These are phyloP conservation scores for Phataginus tetradactyla DNA, from an alignment of 2,797 vertebrate genomes.

Conservation along the genomic window DNA sequence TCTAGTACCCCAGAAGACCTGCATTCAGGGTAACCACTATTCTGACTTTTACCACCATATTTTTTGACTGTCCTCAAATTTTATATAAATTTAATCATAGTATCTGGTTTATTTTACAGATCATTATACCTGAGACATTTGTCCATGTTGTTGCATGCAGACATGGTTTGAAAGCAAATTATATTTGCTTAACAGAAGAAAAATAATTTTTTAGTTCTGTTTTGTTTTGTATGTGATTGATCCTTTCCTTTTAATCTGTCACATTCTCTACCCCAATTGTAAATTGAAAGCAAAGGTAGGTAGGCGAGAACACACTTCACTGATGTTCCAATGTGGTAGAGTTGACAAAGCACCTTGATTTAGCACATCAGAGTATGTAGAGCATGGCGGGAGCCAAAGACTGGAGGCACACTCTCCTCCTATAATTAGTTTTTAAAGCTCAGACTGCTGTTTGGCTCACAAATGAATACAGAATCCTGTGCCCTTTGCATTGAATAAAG, in stretches of 20 bases:
- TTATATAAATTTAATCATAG: background rate
- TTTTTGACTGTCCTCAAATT: background rate
- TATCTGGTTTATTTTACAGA: constrained; percentile 12
- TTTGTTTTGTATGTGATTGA: constrained; percentile 71
- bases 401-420: constrained; percentile 72
- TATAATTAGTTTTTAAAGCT: constrained; percentile 85
- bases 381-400: constrained; percentile 69
- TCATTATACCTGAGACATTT: background rate
- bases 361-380: constrained; percentile 64
- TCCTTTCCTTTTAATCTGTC: constrained; percentile 71
- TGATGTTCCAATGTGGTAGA: constrained; percentile 62
- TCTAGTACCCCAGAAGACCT: background rate
- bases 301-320: constrained; percentile 47
- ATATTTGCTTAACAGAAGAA: background rate
- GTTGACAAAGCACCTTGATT: constrained; percentile 74
- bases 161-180: constrained; percentile 35
- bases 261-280: background rate
- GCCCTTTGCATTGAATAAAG: constrained; percentile 83
- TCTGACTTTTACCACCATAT: background rate
- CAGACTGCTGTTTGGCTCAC: constrained; percentile 75
- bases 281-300: constrained; percentile 57
- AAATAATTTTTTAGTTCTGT: constrained; percentile 10
- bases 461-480: constrained; percentile 65
- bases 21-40: background rate
- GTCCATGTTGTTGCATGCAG: background rate